A percentile compares a stretch with the other conserved stretches of the same genome.
Evolutionary conservation across 2,113 vertebrate species (phyloP).

Genomic region (Lepus timidus): DNA sequence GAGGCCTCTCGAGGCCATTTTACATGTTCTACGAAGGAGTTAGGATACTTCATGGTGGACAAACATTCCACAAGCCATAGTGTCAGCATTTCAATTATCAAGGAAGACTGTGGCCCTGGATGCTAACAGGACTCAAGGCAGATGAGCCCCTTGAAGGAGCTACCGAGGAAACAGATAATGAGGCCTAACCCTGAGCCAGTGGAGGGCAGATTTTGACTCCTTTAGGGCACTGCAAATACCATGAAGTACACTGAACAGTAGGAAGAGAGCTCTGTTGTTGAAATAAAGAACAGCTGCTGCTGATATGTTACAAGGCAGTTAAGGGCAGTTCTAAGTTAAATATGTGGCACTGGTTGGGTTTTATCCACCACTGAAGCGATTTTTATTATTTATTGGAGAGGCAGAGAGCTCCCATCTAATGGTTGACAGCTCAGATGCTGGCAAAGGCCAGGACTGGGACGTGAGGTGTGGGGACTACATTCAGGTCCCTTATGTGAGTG

Average conservation of each 20-base stretch:
- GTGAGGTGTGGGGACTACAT: too few relatives aligned
- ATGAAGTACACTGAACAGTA: not conserved
- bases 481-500: too few relatives aligned
- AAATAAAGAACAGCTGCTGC: not conserved
- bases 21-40: not conserved
- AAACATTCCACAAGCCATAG: not conserved
- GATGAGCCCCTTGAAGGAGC: not conserved
- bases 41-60: fast-evolving
- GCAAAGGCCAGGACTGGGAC: too few relatives aligned
- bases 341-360: not conserved
- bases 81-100: too few relatives aligned
- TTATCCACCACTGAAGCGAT: not conserved
- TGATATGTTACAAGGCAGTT: not conserved
- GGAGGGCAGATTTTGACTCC: not conserved
- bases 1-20: not conserved
- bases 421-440: too few relatives aligned
- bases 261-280: not conserved
- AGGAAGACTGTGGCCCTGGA: not conserved
- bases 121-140: not conserved
- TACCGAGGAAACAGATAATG: not conserved
- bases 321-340: not conserved
- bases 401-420: too few relatives aligned
- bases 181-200: not conserved
- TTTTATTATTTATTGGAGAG: too few relatives aligned
- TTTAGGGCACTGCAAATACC: not conserved